phyloP scores from a whole-genome alignment of 2,888 invertebrate genomes.

The Sinodicranocentrus sp. region DNA sequence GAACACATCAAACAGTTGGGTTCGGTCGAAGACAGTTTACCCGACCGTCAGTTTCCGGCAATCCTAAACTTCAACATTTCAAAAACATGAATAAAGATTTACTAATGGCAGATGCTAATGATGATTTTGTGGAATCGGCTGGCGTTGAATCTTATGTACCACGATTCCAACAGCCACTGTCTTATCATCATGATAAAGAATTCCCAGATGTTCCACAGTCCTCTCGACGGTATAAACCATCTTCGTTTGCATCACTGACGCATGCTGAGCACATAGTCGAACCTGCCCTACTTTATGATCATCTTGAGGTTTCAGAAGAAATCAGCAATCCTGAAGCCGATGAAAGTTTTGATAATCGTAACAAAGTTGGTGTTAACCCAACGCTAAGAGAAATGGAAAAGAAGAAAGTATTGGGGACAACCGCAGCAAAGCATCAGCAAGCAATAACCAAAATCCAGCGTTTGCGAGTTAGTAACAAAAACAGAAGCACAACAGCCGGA shows the following conservation, averaged over 20 bases:
- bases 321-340: slow-evolving; percentile 62
- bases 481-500: neutral
- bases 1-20: slow-evolving; percentile 11
- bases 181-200: slow-evolving; percentile 38
- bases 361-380: slow-evolving; percentile 67
- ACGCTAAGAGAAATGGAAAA: slow-evolving; percentile 56
- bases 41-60: slow-evolving; percentile 19
- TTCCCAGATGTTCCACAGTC: slow-evolving; percentile 43
- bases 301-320: slow-evolving; percentile 28
- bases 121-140: slow-evolving; percentile 51
- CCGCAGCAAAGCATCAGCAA: slow-evolving; percentile 1
- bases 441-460: slow-evolving; percentile 25
- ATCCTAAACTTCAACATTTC: slow-evolving; percentile 53
- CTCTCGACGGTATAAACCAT: slow-evolving; percentile 14
- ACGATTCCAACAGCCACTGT: slow-evolving; percentile 23
- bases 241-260: slow-evolving; percentile 6
- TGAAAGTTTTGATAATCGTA: slow-evolving; percentile 73
- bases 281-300: slow-evolving; percentile 49
- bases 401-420: slow-evolving; percentile 48
- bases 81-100: slow-evolving; percentile 57
- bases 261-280: slow-evolving; percentile 48
- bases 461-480: slow-evolving; percentile 26
- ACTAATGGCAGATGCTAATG: slow-evolving; percentile 61
- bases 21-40: slow-evolving; percentile 53
- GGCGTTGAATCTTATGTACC: slow-evolving; percentile 15